Conservation (phyloP, 2,113 vertebrate genomes). For the Poeciliopsis turrubarensis region DNA sequence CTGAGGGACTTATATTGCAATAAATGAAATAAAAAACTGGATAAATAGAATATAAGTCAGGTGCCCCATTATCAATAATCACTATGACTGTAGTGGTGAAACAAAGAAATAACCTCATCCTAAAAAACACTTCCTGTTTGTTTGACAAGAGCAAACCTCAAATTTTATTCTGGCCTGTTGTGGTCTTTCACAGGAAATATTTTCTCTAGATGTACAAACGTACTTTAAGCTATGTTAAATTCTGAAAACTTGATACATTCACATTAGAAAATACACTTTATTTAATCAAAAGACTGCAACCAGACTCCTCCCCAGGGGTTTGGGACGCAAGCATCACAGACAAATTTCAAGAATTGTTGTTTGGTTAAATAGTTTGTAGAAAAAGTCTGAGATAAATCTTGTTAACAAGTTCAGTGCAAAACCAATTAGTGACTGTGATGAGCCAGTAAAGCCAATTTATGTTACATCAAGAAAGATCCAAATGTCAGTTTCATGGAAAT, state of each 20-base stretch:
- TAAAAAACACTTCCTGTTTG: too few relatives aligned
- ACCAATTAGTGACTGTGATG: background rate
- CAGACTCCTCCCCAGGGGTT: too few relatives aligned
- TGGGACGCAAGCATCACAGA: too few relatives aligned
- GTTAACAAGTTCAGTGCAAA: background rate
- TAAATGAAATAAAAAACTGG: too few relatives aligned
- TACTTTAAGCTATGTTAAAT: background rate
- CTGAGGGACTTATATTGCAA: too few relatives aligned
- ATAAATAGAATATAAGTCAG: too few relatives aligned
- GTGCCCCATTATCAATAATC: too few relatives aligned
- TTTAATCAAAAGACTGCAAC: too few relatives aligned
- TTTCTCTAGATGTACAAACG: background rate
- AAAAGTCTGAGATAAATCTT: background rate
- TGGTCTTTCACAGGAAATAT: background rate
- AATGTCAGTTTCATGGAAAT: background rate
- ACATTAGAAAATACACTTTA: background rate
- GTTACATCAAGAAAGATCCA: too few relatives aligned
- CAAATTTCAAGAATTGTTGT: too few relatives aligned
- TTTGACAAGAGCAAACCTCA: background rate
- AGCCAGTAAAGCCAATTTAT: background rate
- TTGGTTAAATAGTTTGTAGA: background rate
- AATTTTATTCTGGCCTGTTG: background rate
- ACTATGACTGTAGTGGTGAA: too few relatives aligned
- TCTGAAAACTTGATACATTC: background rate
- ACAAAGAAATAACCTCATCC: too few relatives aligned